Evolutionary conservation across 2,797 vertebrate genomes (phyloP).

Genomic region (Sylvia borin): DNA sequence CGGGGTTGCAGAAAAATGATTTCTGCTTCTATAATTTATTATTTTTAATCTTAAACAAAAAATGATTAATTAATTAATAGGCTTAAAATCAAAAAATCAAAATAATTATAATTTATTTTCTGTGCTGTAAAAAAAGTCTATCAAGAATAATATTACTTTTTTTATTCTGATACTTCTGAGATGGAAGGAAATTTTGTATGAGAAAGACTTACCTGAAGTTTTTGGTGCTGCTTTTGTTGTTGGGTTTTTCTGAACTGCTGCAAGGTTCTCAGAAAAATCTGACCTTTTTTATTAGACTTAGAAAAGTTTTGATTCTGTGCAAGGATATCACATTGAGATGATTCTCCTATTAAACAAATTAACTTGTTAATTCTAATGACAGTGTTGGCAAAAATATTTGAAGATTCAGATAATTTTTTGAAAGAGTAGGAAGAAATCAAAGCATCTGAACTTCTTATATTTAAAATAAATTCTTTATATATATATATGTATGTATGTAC

Average conservation of each 20-base stretch:
- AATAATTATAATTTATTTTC: background rate
- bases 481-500: background rate
- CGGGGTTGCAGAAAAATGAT: background rate
- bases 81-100: background rate
- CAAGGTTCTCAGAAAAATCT: background rate
- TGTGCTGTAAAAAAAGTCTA: background rate
- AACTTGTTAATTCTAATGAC: background rate
- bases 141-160: background rate
- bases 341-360: background rate
- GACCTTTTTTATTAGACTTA: background rate
- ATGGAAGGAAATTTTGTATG: background rate
- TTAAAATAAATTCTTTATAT: background rate
- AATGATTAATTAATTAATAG: background rate
- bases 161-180: background rate
- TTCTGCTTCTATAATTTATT: background rate
- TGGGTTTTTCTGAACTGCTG: background rate
- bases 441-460: background rate
- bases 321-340: background rate
- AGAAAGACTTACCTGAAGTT: background rate
- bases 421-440: background rate
- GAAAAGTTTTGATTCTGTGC: background rate
- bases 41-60: background rate
- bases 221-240: background rate
- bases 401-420: background rate
- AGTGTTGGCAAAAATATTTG: background rate